Conservation (phyloP, 2,797 vertebrate genomes). For the Lutjanus campechanus region DNA sequence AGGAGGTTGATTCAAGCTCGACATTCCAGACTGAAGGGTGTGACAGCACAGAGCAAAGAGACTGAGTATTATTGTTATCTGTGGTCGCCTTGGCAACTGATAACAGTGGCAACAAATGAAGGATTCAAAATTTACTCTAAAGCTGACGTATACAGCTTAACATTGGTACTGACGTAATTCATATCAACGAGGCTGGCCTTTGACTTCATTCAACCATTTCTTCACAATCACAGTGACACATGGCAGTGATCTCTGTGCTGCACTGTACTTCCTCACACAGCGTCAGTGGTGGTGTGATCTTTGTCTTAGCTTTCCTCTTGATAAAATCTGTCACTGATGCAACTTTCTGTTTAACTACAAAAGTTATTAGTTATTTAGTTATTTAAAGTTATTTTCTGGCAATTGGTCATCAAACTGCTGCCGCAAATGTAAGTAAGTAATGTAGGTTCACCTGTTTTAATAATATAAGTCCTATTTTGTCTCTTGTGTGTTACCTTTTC, state of each 20-base stretch:
- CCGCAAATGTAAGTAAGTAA: not conserved
- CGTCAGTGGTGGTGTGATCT: slow-evolving; percentile 7
- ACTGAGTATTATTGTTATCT: slow-evolving; percentile 9
- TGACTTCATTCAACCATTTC: not conserved
- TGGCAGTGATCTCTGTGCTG: not conserved
- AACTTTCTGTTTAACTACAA: not conserved
- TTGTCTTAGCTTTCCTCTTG: not conserved
- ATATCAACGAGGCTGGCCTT: not conserved
- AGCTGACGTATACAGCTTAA: slow-evolving; percentile 14
- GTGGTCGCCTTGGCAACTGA: slow-evolving; percentile 29
- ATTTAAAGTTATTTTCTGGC: not conserved
- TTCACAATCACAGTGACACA: not conserved
- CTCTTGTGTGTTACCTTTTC: not conserved
- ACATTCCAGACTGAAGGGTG: slow-evolving; percentile 53
- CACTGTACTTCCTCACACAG: slow-evolving; percentile 4
- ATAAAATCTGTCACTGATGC: not conserved
- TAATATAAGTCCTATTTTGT: not conserved
- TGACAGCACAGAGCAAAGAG: slow-evolving; percentile 24
- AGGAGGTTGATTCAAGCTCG: slow-evolving; percentile 12
- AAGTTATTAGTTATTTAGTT: not conserved
- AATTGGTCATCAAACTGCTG: not conserved
- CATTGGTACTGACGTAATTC: slow-evolving; percentile 7
- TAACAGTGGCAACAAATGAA: not conserved
- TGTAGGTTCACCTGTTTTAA: too few species aligned
- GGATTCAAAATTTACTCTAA: not conserved